These are phyloP conservation scores for Eremobia ochroleuca DNA, from an alignment of 2,888 invertebrate genomes.

Conservation along the genomic window DNA sequence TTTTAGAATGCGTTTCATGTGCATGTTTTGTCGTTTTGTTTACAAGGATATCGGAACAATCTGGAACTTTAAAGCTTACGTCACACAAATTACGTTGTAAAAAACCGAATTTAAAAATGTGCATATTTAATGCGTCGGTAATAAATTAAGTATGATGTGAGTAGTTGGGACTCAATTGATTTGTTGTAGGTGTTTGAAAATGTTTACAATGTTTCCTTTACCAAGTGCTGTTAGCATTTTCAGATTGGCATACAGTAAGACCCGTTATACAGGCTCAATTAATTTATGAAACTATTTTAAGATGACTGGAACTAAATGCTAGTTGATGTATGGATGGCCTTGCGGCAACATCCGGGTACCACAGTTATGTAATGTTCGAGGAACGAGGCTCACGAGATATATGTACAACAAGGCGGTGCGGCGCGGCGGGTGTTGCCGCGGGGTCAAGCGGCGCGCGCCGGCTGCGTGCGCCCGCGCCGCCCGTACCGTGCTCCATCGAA, in stretches of 20 bases:
- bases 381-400: conserved; percentile 67
- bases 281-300: conserved; percentile 45
- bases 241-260: conserved; percentile 10
- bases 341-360: conserved; percentile 86
- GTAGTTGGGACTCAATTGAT: not conserved
- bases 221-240: conserved; percentile 5
- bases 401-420: conserved; percentile 24
- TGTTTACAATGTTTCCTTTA: not conserved
- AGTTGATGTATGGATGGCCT: conserved; percentile 79
- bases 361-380: conserved; percentile 81
- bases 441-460: conserved; percentile 53
- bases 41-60: conserved; percentile 56
- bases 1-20: conserved; percentile 39
- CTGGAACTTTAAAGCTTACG: conserved; percentile 53
- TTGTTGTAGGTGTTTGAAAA: not conserved
- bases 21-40: conserved; percentile 29
- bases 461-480: conserved; percentile 15
- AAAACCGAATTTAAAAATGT: conserved; percentile 20
- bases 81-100: conserved; percentile 20
- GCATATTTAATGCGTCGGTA: not conserved
- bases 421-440: conserved; percentile 36
- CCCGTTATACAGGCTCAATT: conserved; percentile 25
- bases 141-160: conserved; percentile 9
- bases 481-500: conserved; percentile 9
- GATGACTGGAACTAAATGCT: conserved; percentile 73